phyloP scores from a whole-genome alignment of 2,888 invertebrate genomes.

The Sarcophaga rosellei region DNA sequence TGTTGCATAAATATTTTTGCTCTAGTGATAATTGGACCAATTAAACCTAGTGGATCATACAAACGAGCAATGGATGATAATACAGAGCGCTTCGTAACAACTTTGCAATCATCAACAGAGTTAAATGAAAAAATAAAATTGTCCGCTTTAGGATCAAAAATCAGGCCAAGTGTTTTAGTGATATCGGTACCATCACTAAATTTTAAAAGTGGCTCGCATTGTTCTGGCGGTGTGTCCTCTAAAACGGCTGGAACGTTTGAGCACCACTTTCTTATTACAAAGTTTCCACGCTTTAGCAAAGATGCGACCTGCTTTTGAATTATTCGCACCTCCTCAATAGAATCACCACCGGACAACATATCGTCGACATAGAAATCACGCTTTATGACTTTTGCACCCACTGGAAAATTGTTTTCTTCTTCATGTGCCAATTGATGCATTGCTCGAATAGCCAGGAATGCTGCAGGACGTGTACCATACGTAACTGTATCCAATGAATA shows the following conservation, averaged over 20 bases:
- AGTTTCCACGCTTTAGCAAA: background rate
- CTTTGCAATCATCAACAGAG: background rate
- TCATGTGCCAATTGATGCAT: slow-evolving; percentile 55
- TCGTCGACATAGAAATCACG: slow-evolving; percentile 6
- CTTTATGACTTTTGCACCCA: background rate
- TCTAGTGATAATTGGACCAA: slow-evolving; percentile 48
- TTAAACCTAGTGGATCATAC: slow-evolving; percentile 49
- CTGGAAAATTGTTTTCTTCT: slow-evolving; percentile 73
- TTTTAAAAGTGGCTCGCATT: slow-evolving; percentile 2
- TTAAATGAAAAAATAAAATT: slow-evolving; percentile 17
- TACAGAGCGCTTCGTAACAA: no score
- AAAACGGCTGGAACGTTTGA: background rate
- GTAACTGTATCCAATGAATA: no score
- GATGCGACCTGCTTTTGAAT: slow-evolving; percentile 3
- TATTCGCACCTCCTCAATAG: background rate
- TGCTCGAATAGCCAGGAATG: slow-evolving; percentile 53
- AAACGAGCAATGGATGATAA: no score
- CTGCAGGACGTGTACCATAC: slow-evolving; percentile 27
- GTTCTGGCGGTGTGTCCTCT: background rate
- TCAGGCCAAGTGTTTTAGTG: slow-evolving; percentile 43
- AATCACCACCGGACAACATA: slow-evolving; percentile 25
- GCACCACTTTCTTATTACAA: slow-evolving; percentile 23
- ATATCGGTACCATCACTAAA: slow-evolving; percentile 36
- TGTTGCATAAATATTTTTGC: slow-evolving; percentile 13
- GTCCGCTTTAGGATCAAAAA: slow-evolving; percentile 24